Evolutionary conservation across 2,888 invertebrate genomes (phyloP).

Genomic region (Cetonia aurata): DNA sequence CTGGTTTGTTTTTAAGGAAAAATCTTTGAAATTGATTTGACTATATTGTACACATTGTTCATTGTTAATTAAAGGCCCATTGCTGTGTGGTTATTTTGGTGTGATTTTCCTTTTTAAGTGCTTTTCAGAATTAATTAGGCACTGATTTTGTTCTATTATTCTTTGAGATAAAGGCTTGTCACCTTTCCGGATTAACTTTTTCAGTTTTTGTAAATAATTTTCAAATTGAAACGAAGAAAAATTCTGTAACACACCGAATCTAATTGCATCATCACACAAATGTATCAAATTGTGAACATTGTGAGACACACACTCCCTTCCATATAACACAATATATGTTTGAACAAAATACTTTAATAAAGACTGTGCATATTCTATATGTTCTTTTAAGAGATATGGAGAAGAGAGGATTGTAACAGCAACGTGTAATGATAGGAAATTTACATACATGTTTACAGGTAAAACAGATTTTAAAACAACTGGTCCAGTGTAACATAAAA

Average conservation of each 20-base stretch:
- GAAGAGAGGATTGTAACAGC: slow-evolving; percentile 32
- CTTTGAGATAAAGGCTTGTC: too few relatives aligned
- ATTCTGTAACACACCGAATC: slow-evolving; percentile 46
- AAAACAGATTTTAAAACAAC: slow-evolving; percentile 13
- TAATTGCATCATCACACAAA: slow-evolving; percentile 47
- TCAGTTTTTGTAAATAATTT: slow-evolving; percentile 45
- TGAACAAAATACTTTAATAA: slow-evolving; percentile 46
- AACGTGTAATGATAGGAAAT: slow-evolving; percentile 45
- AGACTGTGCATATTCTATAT: slow-evolving; percentile 44
- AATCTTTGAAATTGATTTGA: too few relatives aligned
- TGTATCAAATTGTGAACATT: slow-evolving; percentile 53
- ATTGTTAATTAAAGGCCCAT: too few relatives aligned
- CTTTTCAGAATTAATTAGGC: too few relatives aligned
- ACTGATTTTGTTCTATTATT: too few relatives aligned
- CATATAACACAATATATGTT: slow-evolving; percentile 48
- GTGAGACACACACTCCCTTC: slow-evolving; percentile 48
- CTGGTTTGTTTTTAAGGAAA: too few relatives aligned
- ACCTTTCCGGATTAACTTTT: slow-evolving; percentile 18
- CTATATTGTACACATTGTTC: too few relatives aligned
- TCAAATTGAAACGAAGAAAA: slow-evolving; percentile 48
- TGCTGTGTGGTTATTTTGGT: too few relatives aligned
- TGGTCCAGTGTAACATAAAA: slow-evolving; percentile 14
- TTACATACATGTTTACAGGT: slow-evolving; percentile 31
- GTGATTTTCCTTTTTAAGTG: too few relatives aligned
- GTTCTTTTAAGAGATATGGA: slow-evolving; percentile 2